Base-by-base conservation (phyloP, 2,113 vertebrate species). In the Paramormyrops kingsleyae region DNA sequence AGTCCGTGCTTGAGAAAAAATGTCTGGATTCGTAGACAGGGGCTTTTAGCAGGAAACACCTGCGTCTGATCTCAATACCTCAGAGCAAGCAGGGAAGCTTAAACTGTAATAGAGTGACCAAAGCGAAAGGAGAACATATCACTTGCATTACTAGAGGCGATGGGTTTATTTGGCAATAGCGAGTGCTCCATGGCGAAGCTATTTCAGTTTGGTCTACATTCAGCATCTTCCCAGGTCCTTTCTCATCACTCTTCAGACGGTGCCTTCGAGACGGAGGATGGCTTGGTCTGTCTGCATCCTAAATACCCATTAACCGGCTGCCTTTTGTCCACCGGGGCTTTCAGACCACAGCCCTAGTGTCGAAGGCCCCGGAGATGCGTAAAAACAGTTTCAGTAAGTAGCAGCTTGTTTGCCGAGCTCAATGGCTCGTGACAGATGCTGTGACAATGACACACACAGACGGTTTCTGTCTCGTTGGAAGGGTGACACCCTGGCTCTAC, bases 341-440 rank as follows among this genome's bases (percentile, higher is more conserved):
- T 44, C 24, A 49, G 44, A 44, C 53, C 42, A 19, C 2, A 19
- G 59, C 15, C 53, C 35, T 46, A 39, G 87, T 74, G 59, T 47
- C 21, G 77, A 24, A 24, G 17, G 39, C 35, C 88, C 47, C 15
- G 13, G 52, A 46, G 77, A 83, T 53, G 88, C 50, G 27, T 56
- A 56, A 27, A 39, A 59, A 89, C 50, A 17, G 88, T 59, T 59
- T 62, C 53, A 27, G 88, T 80, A 56, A 83, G 80, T 6, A 27
- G 88, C 50, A 80, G 88, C 80, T 85, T 89, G 88, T 89, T 52
- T 59, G 49, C 74, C 39, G 15, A 13, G 39, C 46, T 89, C 88
- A 62, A 83, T 89, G 88, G 77, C 27, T 56, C n/a, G 85, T 87
- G 84, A 90, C 89, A 90, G 89, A 90, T 90, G 89, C 62, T 15